Conservation (phyloP, 1,140 invertebrate genomes). For the Brachionus rotundiformis region DNA sequence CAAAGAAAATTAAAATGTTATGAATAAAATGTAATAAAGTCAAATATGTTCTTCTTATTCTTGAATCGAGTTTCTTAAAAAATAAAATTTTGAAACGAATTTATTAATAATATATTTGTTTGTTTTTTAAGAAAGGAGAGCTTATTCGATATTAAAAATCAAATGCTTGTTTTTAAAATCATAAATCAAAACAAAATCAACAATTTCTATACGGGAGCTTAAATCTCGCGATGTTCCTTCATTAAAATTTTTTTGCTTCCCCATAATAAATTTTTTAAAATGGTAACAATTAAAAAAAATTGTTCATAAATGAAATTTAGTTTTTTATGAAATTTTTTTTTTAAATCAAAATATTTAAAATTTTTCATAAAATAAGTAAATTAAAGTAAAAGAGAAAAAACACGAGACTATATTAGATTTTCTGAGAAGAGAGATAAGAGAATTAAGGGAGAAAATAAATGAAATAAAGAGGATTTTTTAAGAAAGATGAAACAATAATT, state of each 20-base stretch:
- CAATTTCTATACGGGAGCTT: neutral
- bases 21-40: neutral
- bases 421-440: neutral
- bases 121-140: neutral
- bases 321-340: neutral
- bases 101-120: slow-evolving; percentile 2
- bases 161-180: neutral
- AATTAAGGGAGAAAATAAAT: neutral
- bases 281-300: neutral
- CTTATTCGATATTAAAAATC: neutral
- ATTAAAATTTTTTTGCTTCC: slow-evolving; percentile 1
- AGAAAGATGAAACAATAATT: neutral
- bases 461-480: slow-evolving; percentile 1
- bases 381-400: neutral
- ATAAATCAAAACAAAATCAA: neutral
- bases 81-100: neutral
- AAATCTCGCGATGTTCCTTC: neutral
- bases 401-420: neutral
- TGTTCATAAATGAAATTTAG: neutral
- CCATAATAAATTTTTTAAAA: neutral
- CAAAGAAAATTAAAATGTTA: neutral
- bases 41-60: neutral
- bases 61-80: neutral
- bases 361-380: neutral
- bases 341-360: neutral